A percentile compares a stretch with the other conserved stretches of the same genome.
Conservation (phyloP, 1,140 invertebrate genomes). For the Parasteatoda tepidariorum region DNA sequence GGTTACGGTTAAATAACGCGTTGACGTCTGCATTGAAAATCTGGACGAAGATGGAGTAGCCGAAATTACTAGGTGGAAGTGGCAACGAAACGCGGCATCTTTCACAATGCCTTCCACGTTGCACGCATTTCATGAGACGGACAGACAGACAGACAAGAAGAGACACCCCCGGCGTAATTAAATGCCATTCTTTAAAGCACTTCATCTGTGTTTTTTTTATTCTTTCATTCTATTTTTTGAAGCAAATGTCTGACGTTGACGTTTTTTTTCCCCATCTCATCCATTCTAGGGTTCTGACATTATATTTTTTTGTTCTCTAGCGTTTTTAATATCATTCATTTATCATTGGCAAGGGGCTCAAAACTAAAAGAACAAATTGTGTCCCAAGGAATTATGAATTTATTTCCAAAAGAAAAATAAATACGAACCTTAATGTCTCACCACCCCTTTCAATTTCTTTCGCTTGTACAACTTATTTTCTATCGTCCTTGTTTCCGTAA, state of each 20-base stretch:
- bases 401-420: neutral
- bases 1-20: constrained; percentile 51
- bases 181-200: constrained; percentile 53
- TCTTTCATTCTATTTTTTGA: constrained; percentile 9
- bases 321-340: constrained; percentile 38
- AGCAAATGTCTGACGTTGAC: neutral
- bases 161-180: constrained; percentile 58
- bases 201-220: neutral
- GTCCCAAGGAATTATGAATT: neutral
- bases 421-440: no score
- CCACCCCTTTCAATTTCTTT: no score
- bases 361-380: neutral
- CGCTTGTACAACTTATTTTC: no score
- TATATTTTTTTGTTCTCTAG: constrained; percentile 1
- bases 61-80: constrained; percentile 45
- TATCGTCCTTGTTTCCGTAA: no score
- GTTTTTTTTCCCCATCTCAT: constrained; percentile 3
- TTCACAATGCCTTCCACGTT: constrained; percentile 45
- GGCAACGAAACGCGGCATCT: neutral
- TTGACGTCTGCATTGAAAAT: constrained; percentile 57
- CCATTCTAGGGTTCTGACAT: constrained; percentile 7
- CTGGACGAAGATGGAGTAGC: constrained; percentile 57
- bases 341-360: constrained; percentile 10
- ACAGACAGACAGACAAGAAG: constrained; percentile 55
- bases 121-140: constrained; percentile 29